These are phyloP conservation scores for Irena cyanogastra DNA, from an alignment of 2,113 vertebrate species.

Conservation along the genomic window DNA sequence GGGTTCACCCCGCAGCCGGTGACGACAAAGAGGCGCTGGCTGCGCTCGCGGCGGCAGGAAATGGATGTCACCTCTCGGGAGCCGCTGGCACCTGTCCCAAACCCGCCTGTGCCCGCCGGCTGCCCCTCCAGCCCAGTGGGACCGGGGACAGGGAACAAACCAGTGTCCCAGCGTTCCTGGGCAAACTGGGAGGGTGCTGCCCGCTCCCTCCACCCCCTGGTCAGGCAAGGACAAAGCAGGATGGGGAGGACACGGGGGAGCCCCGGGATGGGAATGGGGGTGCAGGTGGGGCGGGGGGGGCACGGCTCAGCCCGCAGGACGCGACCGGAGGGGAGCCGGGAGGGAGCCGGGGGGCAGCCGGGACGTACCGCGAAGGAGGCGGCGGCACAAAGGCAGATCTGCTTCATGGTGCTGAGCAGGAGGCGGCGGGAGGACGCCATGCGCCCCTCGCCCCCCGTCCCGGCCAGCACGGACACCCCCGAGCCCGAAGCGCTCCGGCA, in stretches of 20 bases:
- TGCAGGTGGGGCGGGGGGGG: neutral
- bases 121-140: neutral
- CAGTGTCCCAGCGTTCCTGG: neutral
- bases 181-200: neutral
- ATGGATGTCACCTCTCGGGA: conserved; percentile 24
- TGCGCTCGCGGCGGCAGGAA: neutral
- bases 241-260: neutral
- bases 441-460: neutral
- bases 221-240: conserved; percentile 30
- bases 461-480: neutral
- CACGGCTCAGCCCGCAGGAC: neutral
- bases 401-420: conserved; percentile 80
- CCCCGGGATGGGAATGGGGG: neutral
- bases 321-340: neutral
- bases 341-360: neutral
- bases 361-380: conserved; percentile 80
- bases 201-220: neutral
- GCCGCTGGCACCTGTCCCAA: neutral
- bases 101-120: neutral
- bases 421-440: conserved; percentile 72
- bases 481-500: neutral
- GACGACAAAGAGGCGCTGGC: neutral
- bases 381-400: conserved; percentile 81
- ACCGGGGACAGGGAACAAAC: neutral
- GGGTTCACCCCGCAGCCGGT: neutral